Evolutionary conservation across 2,797 vertebrate genomes (phyloP).

Genomic region (Epinephelus awoara): DNA sequence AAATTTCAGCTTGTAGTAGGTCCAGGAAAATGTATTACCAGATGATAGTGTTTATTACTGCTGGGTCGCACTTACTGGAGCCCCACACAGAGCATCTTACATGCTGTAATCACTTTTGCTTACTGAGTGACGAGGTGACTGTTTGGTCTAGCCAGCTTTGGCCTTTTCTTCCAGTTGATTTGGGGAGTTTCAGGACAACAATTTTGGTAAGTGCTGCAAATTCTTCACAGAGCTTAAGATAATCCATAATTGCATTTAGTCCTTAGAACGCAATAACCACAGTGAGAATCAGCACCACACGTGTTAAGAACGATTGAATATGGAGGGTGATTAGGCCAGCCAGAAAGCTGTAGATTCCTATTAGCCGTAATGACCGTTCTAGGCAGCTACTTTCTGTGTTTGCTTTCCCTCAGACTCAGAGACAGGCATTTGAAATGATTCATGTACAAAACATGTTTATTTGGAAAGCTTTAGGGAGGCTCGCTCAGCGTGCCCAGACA

Average conservation of each 20-base stretch:
- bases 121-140: neutral
- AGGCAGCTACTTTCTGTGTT: neutral
- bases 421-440: neutral
- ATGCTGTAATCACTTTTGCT: neutral
- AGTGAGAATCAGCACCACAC: neutral
- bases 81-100: neutral
- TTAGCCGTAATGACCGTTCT: neutral
- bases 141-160: neutral
- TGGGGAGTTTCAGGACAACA: neutral
- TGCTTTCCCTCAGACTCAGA: neutral
- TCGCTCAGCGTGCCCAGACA: too few relatives aligned
- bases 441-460: too few relatives aligned
- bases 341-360: neutral
- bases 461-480: too few relatives aligned
- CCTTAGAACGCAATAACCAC: neutral
- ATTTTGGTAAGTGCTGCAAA: neutral
- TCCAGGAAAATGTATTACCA: too few relatives aligned
- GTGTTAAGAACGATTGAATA: neutral
- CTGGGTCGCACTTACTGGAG: neutral
- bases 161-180: neutral
- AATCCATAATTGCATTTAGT: neutral
- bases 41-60: neutral
- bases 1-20: too few relatives aligned
- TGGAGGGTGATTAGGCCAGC: too few relatives aligned
- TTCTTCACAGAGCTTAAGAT: too few relatives aligned